Percentiles rank a stretch among this genome's conserved stretches.
These are phyloP conservation scores for Myotis yumanensis DNA, from an alignment of 2,113 vertebrate genomes.

Conservation along the genomic window DNA sequence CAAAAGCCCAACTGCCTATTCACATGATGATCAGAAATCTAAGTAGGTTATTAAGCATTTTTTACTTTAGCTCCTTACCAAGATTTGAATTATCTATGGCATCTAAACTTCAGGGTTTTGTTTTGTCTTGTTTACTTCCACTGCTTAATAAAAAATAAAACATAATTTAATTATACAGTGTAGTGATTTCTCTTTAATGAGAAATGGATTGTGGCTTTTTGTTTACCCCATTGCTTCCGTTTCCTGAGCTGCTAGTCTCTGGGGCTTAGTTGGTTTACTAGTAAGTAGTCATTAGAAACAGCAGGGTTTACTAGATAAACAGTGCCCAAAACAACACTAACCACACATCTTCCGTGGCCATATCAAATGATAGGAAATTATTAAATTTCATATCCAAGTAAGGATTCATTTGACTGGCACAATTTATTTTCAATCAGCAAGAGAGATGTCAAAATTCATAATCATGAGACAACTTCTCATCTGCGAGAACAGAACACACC, in stretches of 20 bases:
- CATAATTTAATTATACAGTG: neutral
- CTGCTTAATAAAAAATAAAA: neutral
- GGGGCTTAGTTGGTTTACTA: neutral
- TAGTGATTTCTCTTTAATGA: neutral
- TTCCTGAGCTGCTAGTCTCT: neutral
- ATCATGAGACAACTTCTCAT: conserved; percentile 47
- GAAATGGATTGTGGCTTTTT: neutral
- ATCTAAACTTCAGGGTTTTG: neutral
- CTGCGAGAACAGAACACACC: conserved; percentile 46
- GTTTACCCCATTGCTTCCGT: neutral
- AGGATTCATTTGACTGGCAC: conserved; percentile 48
- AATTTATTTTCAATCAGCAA: conserved; percentile 63
- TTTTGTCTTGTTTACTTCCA: neutral
- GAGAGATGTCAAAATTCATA: conserved; percentile 63
- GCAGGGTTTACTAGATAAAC: neutral
- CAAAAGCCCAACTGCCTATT: neutral
- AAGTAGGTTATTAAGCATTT: neutral
- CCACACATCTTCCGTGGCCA: neutral
- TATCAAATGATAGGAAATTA: neutral
- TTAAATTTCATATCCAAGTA: conserved; percentile 18
- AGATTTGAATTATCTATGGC: neutral
- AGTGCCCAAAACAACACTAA: neutral
- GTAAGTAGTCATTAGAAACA: neutral
- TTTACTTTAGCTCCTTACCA: neutral
- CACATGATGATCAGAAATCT: neutral